A percentile compares a stretch with the other conserved stretches of the same genome.
Evolutionary conservation across 1,140 invertebrate genomes (phyloP).

Genomic region (Octopus sinensis): DNA sequence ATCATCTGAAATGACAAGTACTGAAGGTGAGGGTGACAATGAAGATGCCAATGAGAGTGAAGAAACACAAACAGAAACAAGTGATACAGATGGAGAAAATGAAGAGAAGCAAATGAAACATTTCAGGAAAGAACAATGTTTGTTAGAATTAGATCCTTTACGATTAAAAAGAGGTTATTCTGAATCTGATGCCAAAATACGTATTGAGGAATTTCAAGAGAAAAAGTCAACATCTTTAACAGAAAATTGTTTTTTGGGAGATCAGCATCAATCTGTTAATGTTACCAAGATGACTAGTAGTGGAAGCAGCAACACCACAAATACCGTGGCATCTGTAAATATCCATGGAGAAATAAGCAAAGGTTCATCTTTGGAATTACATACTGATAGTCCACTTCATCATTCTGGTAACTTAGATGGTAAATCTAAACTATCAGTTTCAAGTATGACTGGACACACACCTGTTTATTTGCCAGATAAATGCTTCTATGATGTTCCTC

Average conservation of each 20-base stretch:
- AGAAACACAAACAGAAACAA: conserved; percentile 11
- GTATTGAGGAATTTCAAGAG: neutral
- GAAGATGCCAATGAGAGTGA: conserved; percentile 19
- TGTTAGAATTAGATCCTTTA: conserved; percentile 12
- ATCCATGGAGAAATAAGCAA: too few relatives aligned
- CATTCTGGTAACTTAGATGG: neutral
- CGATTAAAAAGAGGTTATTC: conserved; percentile 9
- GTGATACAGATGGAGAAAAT: conserved; percentile 19
- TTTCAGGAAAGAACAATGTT: conserved; percentile 22
- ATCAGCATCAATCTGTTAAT: neutral
- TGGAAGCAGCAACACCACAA: neutral
- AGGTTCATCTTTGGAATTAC: too few relatives aligned
- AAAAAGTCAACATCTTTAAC: neutral
- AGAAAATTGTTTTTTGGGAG: neutral
- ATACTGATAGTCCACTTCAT: too few relatives aligned
- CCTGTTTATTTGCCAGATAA: conserved; percentile 1
- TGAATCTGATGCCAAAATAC: neutral
- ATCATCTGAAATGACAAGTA: conserved; percentile 15
- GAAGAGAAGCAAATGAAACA: conserved; percentile 20
- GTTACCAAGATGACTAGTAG: neutral
- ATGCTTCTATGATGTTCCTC: neutral
- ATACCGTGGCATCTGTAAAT: too few relatives aligned
- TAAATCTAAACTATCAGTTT: neutral
- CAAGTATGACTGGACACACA: neutral
- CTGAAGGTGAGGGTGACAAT: conserved; percentile 9